Evolutionary conservation across 1,140 invertebrate species (phyloP).

Genomic region (Lutraria rhynchaena): DNA sequence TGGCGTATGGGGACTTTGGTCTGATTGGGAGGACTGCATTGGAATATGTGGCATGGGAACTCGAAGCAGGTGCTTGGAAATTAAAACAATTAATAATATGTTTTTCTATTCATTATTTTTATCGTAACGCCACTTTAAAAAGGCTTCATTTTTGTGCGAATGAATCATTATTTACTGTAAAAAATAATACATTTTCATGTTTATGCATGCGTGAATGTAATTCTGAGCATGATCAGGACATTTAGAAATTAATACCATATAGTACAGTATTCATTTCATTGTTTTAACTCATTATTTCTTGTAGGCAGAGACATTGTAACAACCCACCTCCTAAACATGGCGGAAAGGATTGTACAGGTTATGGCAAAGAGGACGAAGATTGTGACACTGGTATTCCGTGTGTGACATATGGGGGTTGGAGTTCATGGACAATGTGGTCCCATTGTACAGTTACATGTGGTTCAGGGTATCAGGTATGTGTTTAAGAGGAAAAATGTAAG

Average conservation of each 20-base stretch:
- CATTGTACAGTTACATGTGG: slow-evolving; percentile 34
- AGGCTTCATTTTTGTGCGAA: background rate
- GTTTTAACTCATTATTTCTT: too few species aligned
- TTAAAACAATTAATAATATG: too few species aligned
- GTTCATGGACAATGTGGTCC: slow-evolving; percentile 19
- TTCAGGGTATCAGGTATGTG: slow-evolving; percentile 29
- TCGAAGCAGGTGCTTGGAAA: slow-evolving; percentile 22
- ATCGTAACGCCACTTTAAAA: too few species aligned
- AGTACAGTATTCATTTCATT: too few species aligned
- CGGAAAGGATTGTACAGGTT: slow-evolving; percentile 19
- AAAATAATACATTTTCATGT: too few species aligned
- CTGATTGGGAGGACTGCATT: slow-evolving; percentile 86
- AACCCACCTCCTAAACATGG: slow-evolving; percentile 40
- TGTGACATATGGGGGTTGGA: slow-evolving; percentile 5
- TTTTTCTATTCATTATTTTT: too few species aligned
- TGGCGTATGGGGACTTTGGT: slow-evolving; percentile 86
- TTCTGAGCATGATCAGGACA: too few species aligned
- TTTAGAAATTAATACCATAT: too few species aligned
- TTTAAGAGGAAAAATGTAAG: background rate
- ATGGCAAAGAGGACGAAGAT: background rate
- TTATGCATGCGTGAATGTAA: too few species aligned
- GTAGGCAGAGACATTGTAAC: slow-evolving; percentile 33
- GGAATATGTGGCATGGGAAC: slow-evolving; percentile 86
- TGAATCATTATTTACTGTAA: background rate
- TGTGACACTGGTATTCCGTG: slow-evolving; percentile 52